Base-by-base conservation (phyloP, 2,113 vertebrate species). In the Atlantisia rogersi region DNA sequence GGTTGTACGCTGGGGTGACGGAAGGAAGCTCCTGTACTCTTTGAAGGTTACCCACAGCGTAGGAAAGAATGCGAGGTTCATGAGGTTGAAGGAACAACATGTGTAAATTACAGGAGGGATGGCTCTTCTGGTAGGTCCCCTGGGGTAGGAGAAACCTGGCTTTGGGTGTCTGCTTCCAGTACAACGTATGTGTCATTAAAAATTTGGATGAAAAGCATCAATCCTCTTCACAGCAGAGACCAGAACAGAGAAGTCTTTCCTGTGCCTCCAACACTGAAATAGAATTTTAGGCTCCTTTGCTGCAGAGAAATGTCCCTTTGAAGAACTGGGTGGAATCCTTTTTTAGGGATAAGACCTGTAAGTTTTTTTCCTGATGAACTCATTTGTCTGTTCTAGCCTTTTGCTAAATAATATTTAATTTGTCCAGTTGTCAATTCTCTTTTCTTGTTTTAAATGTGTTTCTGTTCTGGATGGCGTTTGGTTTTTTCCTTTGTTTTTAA, bases 401-500 rank as follows among this genome's bases (percentile, higher is more conserved):
- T 29, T 56, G 10, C 31, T 70, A 35, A 74, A 68, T 46, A 77
- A 31, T 55, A 24, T 2, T 65, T 62, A 15, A 31, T 74, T 78
- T 93, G 10, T 68, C 18, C 9, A 63, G 31, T 73, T 8, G 2
- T 65, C 78, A 86, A 2, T 40, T 82, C 26, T 17, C 11, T 94
- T 39, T 32, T 73, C 42, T 69, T 84, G 9, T 68, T 89, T 44
- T 53, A 71, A n/a, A 48, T 77, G 20, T 50, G 11, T 82, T 63
- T 12, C 32, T 1, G 0, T 4, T 16, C 24, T 26, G 52, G n/a
- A 22, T 48, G 19, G 48, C 7, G 20, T 40, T n/a, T 46, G 42
- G 4, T 3, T 77, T 32, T 50, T 46, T 22, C 10, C 28, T 48
- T n/a, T 19, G 11, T 56, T 81, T 86, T 37, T 11, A 7, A 39